A percentile compares a stretch with the other conserved stretches of the same genome.
phyloP scores from a whole-genome alignment of 2,797 vertebrate species.

The Semotilus atromaculatus region DNA sequence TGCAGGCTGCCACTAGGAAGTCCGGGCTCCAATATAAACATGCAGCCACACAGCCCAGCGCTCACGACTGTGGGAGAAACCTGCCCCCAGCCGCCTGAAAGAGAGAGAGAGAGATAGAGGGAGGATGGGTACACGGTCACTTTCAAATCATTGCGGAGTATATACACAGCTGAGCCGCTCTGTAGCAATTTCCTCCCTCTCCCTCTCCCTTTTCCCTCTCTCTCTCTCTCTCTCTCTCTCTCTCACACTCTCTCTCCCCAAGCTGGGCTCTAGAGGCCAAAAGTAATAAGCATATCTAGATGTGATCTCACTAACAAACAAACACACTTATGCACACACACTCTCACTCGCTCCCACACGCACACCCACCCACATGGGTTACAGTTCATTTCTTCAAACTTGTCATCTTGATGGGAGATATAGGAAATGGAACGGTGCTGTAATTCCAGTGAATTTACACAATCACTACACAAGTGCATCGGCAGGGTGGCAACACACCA shows the following conservation, averaged over 20 bases:
- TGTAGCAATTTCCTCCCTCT: conserved; percentile 72
- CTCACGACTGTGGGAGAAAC: conserved; percentile 86
- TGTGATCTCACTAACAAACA: conserved; percentile 64
- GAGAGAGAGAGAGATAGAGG: conserved; percentile 71
- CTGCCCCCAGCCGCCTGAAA: conserved; percentile 82
- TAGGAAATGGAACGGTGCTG: background rate
- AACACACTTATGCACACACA: conserved; percentile 54
- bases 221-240: conserved; percentile 41
- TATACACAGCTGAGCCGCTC: conserved; percentile 79
- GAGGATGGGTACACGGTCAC: conserved; percentile 78
- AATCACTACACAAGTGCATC: conserved; percentile 18
- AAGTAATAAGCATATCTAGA: conserved; percentile 67
- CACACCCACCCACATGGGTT: conserved; percentile 30
- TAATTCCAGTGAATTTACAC: conserved; percentile 44
- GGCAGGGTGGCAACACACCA: conserved; percentile 31
- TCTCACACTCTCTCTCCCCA: conserved; percentile 53
- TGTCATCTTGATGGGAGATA: conserved; percentile 44
- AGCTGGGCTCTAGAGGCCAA: conserved; percentile 66
- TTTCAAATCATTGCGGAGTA: conserved; percentile 79
- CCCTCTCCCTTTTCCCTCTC: conserved; percentile 46
- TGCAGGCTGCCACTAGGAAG: conserved; percentile 89
- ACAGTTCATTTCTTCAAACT: conserved; percentile 41
- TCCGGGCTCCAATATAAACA: conserved; percentile 87
- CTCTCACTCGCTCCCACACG: conserved; percentile 17
- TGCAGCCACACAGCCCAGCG: conserved; percentile 82